Base-by-base conservation (phyloP, 2,797 vertebrate genomes). In the Acrossocheilus fasciatus region DNA sequence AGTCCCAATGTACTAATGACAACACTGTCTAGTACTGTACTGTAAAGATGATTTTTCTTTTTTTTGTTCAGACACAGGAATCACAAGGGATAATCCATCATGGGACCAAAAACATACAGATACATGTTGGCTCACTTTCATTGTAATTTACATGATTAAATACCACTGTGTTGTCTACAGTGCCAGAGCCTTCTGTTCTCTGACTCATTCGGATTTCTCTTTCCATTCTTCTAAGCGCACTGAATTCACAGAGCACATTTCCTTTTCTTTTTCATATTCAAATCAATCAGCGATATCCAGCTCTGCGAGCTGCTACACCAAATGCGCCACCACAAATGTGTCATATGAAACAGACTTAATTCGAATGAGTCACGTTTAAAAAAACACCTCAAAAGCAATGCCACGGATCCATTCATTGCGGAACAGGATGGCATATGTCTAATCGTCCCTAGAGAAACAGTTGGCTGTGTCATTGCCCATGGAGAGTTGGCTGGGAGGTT, bases 351-450 rank as follows among this genome's bases (percentile, higher is more conserved):
- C 69, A 62, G 78, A 81, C 68, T 74, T 73, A 81, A 74, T 75
- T 82, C 74, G 57, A 78, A 77, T 85, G 82, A 88, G 87, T 87
- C 77, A 64, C 34, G 9, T 36, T 43, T 20, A 36, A 36, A 41
- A 52, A 88, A 88, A 64, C 20, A 26, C 4, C n/a, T 54, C 17
- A 68, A 80, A 68, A 82, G n/a, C 15, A 70, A 87, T 62, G 77
- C 20, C 59, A 66, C 11, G 47, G 52, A 81, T 75, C 50, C 36
- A 17, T 80, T 80, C 52, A 68, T 52, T 89, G 91, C 91, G 88
- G 89, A 90, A 91, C 93, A 93, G 93, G 92, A 94, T 83, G 87
- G 83, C 88, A 91, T 88, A 86, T 18, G 15, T 88, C 77, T 74
- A 76, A 83, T 83, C 73, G 36, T 43, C 91, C 87, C 88, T 47